Base-by-base conservation (phyloP, 2,888 invertebrate genomes). In the Eristalis intricaria region DNA sequence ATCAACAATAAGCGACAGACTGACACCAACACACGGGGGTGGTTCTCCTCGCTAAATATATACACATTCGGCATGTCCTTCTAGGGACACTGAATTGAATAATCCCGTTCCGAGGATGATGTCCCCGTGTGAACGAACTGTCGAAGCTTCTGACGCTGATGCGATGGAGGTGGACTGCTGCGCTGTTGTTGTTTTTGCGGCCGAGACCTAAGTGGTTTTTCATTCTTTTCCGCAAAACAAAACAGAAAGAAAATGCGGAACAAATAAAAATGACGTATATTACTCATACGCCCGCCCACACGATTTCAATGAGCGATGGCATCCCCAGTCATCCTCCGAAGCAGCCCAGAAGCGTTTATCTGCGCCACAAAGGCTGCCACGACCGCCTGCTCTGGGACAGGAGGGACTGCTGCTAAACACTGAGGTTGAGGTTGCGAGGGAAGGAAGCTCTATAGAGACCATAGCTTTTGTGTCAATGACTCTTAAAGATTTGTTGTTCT, bases 231-330 rank as follows among this genome's bases (percentile, higher is more conserved):
- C 76, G 66, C 71, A 76, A 70, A 75, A 1, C 32, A 8, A 32
- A 32, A 32, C 32, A 8, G 5, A 32, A 32, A 8, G 32, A 32
- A 60, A 13, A 23, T 5, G 26, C 15, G 60, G 23, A 60, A 60
- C 60, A 60, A 26, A 35, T 70, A 65, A 50, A 75, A 32, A 68
- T 77, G 83, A 84, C 75, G 70, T 75, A 63, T 64, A 73, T 85
- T 58, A 80, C 70, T 84, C 75, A 85, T 70, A 86, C 74, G 77
- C 85, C 85, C 74, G 77, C 85, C 85, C 60, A 61, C 84, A 84
- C 60, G 61, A 58, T 76, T 61, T 60, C 23, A 43, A 61, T 50
- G 68, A 60, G 76, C 73, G 69, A 81, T 64, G 76, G 63, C 73
- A 73, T 77, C 85, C 81, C 81, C 77, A 50, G 19, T 50, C 76